Conservation (phyloP, 2,797 vertebrate species). For the Lutjanus campechanus region DNA sequence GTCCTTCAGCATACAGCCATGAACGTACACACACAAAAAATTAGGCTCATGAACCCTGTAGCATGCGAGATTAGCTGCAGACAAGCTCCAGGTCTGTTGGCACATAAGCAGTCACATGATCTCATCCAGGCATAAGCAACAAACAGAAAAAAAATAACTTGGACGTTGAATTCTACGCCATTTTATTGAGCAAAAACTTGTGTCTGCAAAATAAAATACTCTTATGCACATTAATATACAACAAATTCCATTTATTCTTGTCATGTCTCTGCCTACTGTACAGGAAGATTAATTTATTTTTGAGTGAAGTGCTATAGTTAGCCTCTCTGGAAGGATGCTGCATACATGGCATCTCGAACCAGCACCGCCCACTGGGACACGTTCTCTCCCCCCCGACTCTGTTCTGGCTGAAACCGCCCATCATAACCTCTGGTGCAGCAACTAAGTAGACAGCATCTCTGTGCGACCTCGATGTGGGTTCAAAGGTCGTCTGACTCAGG, state of each 20-base stretch:
- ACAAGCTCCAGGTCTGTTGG: no score
- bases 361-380: conserved; percentile 14
- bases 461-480: conserved; percentile 71
- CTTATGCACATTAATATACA: conserved; percentile 73
- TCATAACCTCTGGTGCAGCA: conserved; percentile 43
- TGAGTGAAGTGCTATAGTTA: conserved; percentile 37
- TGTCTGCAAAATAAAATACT: conserved; percentile 54
- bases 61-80: no score
- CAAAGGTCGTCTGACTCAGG: conserved; percentile 97
- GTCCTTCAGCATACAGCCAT: no score
- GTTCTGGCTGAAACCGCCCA: conserved; percentile 28
- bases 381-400: conserved; percentile 44
- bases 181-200: conserved; percentile 68
- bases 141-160: background rate
- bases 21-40: no score
- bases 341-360: conserved; percentile 35
- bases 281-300: conserved; percentile 27
- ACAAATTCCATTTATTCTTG: conserved; percentile 47
- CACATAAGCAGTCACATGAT: no score
- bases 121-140: background rate
- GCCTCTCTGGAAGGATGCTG: conserved; percentile 29
- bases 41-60: no score
- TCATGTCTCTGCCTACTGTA: conserved; percentile 16
- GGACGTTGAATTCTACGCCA: conserved; percentile 30
- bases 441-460: conserved; percentile 55